A percentile compares a stretch with the other conserved stretches of the same genome.
Conservation (phyloP, 2,888 invertebrate species). For the Adineta ricciae region DNA sequence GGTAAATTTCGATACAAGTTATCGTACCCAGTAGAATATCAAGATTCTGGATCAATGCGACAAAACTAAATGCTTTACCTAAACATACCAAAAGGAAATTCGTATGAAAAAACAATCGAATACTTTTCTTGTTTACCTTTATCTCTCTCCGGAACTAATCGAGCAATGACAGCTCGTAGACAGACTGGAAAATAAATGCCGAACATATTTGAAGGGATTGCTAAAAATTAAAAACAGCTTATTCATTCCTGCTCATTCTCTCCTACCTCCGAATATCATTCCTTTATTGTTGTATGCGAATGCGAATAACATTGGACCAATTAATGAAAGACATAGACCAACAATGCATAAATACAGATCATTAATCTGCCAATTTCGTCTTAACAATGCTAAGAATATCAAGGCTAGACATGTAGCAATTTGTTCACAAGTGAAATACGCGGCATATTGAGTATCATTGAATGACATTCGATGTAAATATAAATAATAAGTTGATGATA, state of each 20-base stretch:
- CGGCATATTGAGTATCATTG: neutral
- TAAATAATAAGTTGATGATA: neutral
- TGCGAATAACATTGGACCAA: neutral
- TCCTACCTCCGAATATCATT: neutral
- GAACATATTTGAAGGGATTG: neutral
- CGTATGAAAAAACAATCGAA: neutral
- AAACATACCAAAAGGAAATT: neutral
- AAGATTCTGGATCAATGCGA: neutral
- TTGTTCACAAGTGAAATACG: neutral
- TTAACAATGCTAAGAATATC: neutral
- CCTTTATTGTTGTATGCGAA: neutral
- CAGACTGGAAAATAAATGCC: neutral
- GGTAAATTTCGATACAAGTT: neutral
- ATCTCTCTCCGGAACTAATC: neutral
- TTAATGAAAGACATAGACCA: neutral
- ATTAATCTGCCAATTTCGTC: neutral
- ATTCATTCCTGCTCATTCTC: neutral
- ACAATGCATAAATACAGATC: neutral
- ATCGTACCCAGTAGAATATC: neutral
- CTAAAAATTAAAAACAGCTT: neutral
- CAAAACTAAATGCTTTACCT: conserved; percentile 4
- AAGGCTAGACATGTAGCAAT: neutral
- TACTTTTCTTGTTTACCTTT: neutral
- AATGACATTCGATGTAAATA: neutral
- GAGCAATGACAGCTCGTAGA: neutral